These are phyloP conservation scores for Ericerus pela DNA, from an alignment of 1,140 invertebrate species.

Conservation along the genomic window DNA sequence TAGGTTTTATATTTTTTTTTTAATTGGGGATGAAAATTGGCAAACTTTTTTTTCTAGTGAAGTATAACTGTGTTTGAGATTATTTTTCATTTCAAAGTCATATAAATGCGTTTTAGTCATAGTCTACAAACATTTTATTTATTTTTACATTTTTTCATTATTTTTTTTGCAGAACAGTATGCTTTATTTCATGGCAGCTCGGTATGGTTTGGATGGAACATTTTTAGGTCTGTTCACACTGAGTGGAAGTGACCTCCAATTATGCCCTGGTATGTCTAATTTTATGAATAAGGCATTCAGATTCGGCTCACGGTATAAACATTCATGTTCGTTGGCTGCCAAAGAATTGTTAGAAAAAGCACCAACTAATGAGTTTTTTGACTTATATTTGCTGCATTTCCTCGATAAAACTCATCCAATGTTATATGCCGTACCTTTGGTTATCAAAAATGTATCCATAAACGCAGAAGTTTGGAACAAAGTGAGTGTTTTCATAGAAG, in stretches of 20 bases:
- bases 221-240: constrained; percentile 21
- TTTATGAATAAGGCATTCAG: constrained; percentile 36
- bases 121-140: too few relatives aligned
- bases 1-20: too few relatives aligned
- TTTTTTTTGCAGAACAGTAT: constrained; percentile 32
- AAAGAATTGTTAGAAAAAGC: constrained; percentile 36
- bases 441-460: constrained; percentile 31
- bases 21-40: too few relatives aligned
- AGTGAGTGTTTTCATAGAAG: constrained; percentile 20
- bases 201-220: constrained; percentile 25
- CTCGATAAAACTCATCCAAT: constrained; percentile 31
- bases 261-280: constrained; percentile 35
- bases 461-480: constrained; percentile 21
- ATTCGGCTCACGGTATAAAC: constrained; percentile 40
- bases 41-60: too few relatives aligned
- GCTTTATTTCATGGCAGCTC: constrained; percentile 32
- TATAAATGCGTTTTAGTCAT: too few relatives aligned
- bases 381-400: constrained; percentile 39
- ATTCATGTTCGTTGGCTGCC: constrained; percentile 36
- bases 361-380: constrained; percentile 36
- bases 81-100: too few relatives aligned
- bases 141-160: too few relatives aligned
- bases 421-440: constrained; percentile 42
- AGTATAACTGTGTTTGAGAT: too few relatives aligned
- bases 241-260: constrained; percentile 28